phyloP scores from a whole-genome alignment of 2,113 vertebrate species.

The Pandion haliaetus region DNA sequence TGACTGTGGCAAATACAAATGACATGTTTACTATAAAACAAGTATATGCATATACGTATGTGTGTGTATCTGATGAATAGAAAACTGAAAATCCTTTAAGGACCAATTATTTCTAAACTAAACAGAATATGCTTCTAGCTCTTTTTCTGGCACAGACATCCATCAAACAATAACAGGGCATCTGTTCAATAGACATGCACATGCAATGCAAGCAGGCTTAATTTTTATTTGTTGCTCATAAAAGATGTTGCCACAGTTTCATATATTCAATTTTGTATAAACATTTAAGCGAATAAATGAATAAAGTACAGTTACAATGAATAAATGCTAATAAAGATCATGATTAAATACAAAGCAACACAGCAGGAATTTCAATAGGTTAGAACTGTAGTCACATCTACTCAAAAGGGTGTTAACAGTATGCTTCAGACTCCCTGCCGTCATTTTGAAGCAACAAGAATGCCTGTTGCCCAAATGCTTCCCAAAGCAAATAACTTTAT shows the following conservation, averaged over 20 bases:
- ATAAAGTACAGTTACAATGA: slow-evolving; percentile 29
- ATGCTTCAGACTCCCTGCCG: not conserved
- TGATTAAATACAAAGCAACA: not conserved
- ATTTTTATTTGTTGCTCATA: slow-evolving; percentile 55
- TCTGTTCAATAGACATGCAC: slow-evolving; percentile 47
- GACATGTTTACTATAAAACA: not conserved
- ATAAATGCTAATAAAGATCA: slow-evolving; percentile 31
- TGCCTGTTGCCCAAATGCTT: not conserved
- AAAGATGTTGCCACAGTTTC: slow-evolving; percentile 25
- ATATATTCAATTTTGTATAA: slow-evolving; percentile 45
- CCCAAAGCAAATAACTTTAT: not conserved
- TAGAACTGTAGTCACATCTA: slow-evolving; percentile 18
- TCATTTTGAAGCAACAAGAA: not conserved
- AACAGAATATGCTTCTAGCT: slow-evolving; percentile 28
- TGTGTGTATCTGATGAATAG: not conserved
- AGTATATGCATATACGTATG: not conserved
- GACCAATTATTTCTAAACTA: slow-evolving; percentile 36
- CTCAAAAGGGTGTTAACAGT: slow-evolving; percentile 38
- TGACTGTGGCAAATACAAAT: not conserved
- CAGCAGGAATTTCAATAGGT: slow-evolving; percentile 29
- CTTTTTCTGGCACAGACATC: slow-evolving; percentile 29
- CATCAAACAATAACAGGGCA: slow-evolving; percentile 50
- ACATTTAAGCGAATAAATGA: slow-evolving; percentile 55
- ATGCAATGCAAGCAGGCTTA: not conserved
- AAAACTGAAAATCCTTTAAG: slow-evolving; percentile 28